Evolutionary conservation across 1,140 invertebrate species (phyloP).

Genomic region (Listronotus oregonensis): DNA sequence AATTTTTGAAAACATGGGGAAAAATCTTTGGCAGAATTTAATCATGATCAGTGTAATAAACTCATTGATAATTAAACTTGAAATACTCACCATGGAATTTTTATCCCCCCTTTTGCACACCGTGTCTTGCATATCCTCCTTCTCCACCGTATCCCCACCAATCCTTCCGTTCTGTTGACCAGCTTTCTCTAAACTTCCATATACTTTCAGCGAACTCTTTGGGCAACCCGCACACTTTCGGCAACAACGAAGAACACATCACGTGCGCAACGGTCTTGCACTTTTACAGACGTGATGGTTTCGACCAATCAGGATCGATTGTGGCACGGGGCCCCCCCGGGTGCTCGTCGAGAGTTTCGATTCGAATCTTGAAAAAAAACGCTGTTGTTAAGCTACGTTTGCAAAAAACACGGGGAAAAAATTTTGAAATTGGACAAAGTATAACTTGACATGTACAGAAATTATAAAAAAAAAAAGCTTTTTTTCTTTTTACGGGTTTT

Average conservation of each 20-base stretch:
- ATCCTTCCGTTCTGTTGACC: conserved; percentile 8
- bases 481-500: too few species aligned
- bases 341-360: conserved; percentile 64
- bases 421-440: too few species aligned
- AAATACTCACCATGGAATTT: conserved; percentile 63
- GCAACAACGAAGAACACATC: conserved; percentile 62
- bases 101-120: conserved; percentile 68
- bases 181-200: conserved; percentile 55
- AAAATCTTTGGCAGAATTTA: too few species aligned
- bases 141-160: conserved; percentile 4
- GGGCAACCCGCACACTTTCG: conserved; percentile 69
- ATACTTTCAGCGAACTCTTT: conserved; percentile 63
- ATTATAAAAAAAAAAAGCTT: too few species aligned
- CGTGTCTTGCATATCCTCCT: conserved; percentile 32
- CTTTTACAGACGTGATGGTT: conserved; percentile 67
- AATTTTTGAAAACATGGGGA: too few species aligned
- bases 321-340: conserved; percentile 67
- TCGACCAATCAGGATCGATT: conserved; percentile 68
- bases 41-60: too few species aligned
- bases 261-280: conserved; percentile 68
- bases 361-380: conserved; percentile 54
- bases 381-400: neutral
- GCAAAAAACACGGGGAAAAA: too few species aligned
- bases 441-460: too few species aligned
- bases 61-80: too few species aligned